Evolutionary conservation across 1,140 invertebrate genomes (phyloP), one percentile per base, ranked within the genome.

Genomic region (Pollicipes pollicipes): DNA sequence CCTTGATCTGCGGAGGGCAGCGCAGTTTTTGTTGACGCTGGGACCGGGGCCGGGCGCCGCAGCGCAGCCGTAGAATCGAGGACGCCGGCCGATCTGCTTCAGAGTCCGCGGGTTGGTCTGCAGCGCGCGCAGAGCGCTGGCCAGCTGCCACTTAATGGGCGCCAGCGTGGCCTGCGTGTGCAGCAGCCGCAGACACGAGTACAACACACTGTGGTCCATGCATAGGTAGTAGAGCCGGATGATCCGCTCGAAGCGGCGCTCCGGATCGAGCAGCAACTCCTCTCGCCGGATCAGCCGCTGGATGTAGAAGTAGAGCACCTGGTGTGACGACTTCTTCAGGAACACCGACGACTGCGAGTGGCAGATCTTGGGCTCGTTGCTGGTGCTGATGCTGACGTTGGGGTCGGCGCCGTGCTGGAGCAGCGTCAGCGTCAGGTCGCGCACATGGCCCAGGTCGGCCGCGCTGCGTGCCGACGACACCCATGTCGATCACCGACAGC

Each of bases 211-310:
- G 76, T 88, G 86, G 73, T 86, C 81, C 87, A 88, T 88, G 32
- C 85, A 82, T 63, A 84, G 80, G 77, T 86, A 86, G 76, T 88
- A 88, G 10, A 88, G 80, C 78, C 83, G 81, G 32, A 88, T 84
- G 30, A 88, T 82, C 69, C 85, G 83, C 17, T 84, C 82, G 78
- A 86, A 88, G 58, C 81, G 82, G 73, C 84, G 80, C 63, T 85
- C 80, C 6, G 84, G 82, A 78, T 88, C 87, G 17, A 77, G 72
- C 45, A 84, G 68, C 58, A 88, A 80, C 74, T 86, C 84, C 76
- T 88, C 87, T 76, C 87, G 87, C 71, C 84, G 81, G 70, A 83
- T 85, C 73, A 88, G 83, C 70, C 86, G 78, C 76, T 87, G 84
- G 70, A 88, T 84, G 75, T 87, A 88, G 77, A 87, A 86, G 75